Percentiles rank a stretch among this genome's conserved stretches.
phyloP scores from a whole-genome alignment of 1,140 invertebrate genomes.

The Portunus trituberculatus region DNA sequence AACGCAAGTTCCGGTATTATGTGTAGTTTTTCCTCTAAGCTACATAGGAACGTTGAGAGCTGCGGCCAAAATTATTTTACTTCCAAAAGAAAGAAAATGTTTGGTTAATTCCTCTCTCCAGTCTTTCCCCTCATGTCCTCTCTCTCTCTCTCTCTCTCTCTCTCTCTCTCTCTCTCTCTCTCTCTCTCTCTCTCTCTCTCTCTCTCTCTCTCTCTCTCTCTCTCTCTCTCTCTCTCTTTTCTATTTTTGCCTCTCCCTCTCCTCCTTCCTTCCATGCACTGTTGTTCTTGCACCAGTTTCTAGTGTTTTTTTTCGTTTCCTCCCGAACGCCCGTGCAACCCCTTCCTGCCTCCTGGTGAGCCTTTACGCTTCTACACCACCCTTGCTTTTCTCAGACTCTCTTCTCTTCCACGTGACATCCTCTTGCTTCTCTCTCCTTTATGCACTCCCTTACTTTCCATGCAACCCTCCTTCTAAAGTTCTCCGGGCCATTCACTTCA shows the following conservation, averaged over 20 bases:
- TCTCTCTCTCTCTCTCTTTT: not conserved
- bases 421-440: too few relatives aligned
- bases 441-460: too few relatives aligned
- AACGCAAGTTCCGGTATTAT: not conserved
- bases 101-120: not conserved
- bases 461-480: too few relatives aligned
- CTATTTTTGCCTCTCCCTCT: not conserved
- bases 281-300: not conserved
- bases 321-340: not conserved
- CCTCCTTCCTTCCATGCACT: not conserved
- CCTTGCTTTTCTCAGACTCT: too few relatives aligned
- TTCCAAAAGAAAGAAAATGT: not conserved
- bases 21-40: not conserved
- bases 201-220: not conserved
- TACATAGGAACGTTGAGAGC: not conserved
- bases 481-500: too few relatives aligned
- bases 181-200: not conserved
- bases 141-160: not conserved
- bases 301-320: not conserved
- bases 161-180: not conserved
- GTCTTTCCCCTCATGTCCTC: not conserved
- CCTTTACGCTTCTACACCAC: too few relatives aligned
- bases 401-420: too few relatives aligned
- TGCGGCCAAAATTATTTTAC: not conserved
- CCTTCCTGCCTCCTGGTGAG: too few relatives aligned